Evolutionary conservation across 2,797 vertebrate species (phyloP).

Genomic region (Melanotaenia pygmaea): DNA sequence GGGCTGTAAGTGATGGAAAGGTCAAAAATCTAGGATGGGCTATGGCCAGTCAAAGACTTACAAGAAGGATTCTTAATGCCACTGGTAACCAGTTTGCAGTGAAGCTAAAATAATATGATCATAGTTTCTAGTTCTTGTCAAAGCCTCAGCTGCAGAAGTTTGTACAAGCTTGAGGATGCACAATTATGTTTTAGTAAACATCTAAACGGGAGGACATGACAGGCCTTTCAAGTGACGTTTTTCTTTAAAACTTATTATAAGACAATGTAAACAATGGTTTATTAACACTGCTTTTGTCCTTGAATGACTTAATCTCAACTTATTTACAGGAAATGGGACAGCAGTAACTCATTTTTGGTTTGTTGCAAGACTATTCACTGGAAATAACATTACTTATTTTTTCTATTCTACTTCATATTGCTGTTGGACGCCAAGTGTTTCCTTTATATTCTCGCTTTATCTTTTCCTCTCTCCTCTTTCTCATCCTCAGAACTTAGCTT

Average conservation of each 20-base stretch:
- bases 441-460: constrained; percentile 1
- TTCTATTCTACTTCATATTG: not conserved
- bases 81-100: too few relatives aligned
- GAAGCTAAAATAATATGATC: too few relatives aligned
- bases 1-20: too few relatives aligned
- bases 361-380: not conserved
- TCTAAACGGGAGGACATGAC: not conserved
- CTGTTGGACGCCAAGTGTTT: constrained; percentile 8
- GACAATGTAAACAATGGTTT: constrained; percentile 14
- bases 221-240: constrained; percentile 1
- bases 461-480: constrained; percentile 7
- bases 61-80: too few relatives aligned
- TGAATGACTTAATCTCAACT: constrained; percentile 27
- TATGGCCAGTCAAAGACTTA: too few relatives aligned
- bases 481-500: constrained; percentile 9
- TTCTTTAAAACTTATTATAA: constrained; percentile 30
- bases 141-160: too few relatives aligned
- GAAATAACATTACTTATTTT: constrained; percentile 3
- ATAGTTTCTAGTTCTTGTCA: too few relatives aligned
- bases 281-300: constrained; percentile 1
- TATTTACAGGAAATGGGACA: constrained; percentile 8
- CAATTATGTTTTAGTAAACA: too few relatives aligned
- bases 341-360: not conserved
- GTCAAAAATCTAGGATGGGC: too few relatives aligned
- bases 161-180: too few relatives aligned